Evolutionary conservation across 2,113 vertebrate genomes (phyloP).

Genomic region (Cyprinodon brontotheroides): DNA sequence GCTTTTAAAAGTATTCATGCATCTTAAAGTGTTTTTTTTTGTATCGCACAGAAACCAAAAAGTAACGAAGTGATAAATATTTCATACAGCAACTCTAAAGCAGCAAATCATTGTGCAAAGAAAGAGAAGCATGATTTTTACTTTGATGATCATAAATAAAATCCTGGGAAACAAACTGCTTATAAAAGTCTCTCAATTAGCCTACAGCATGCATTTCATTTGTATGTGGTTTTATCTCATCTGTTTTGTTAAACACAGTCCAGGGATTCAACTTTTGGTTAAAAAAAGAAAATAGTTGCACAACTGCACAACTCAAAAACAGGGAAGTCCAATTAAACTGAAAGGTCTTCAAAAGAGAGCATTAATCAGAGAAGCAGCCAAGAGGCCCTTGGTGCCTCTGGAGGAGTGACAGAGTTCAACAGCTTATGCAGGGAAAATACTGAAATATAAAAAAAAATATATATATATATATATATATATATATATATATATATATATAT

Average conservation of each 20-base stretch:
- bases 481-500: no score
- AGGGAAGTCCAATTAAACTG: background rate
- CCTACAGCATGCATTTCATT: background rate
- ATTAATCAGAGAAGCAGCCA: no score
- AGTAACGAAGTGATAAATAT: no score
- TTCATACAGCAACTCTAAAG: background rate
- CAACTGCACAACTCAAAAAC: background rate
- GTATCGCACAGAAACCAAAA: no score
- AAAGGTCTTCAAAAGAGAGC: background rate
- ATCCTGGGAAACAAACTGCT: background rate
- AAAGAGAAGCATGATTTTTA: background rate
- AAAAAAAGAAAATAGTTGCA: background rate
- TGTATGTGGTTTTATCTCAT: background rate
- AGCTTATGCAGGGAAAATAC: no score
- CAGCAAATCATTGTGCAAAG: background rate
- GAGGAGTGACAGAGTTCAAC: no score
- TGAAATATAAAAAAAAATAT: no score
- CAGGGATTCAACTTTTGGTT: no score
- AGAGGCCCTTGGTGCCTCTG: no score
- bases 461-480: no score
- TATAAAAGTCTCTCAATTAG: background rate
- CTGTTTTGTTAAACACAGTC: background rate
- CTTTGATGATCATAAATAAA: background rate
- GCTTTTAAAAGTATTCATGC: no score
- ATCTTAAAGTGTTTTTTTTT: no score